These are phyloP conservation scores for Oreochromis mossambicus DNA, from an alignment of 2,797 vertebrate genomes.

Conservation along the genomic window DNA sequence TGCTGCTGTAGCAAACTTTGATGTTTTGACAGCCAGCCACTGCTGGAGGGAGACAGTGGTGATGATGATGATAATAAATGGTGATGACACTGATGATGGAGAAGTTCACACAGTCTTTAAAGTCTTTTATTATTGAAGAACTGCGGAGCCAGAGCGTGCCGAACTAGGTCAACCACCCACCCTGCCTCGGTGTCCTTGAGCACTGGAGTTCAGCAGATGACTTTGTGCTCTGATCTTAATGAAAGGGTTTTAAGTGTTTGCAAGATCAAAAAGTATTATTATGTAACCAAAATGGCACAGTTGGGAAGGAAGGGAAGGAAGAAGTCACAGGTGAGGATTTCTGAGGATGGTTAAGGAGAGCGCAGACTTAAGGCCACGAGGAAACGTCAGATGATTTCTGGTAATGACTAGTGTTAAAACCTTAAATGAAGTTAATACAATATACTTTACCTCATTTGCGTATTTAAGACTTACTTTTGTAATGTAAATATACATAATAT, in stretches of 20 bases:
- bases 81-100: constrained; percentile 47
- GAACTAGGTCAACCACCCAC: constrained; percentile 1
- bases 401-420: not conserved
- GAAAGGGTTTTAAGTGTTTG: not conserved
- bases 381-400: not conserved
- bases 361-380: not conserved
- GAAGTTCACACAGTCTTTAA: constrained; percentile 31
- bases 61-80: constrained; percentile 46
- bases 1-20: constrained; percentile 34
- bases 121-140: constrained; percentile 18
- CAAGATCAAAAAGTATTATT: not conserved
- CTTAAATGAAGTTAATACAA: not conserved
- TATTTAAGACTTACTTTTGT: not conserved
- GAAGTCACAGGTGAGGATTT: not conserved
- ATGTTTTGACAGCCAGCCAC: constrained; percentile 56
- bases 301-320: not conserved
- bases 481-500: not conserved
- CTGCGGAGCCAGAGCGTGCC: not conserved
- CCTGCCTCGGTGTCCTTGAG: not conserved
- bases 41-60: constrained; percentile 39
- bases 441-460: not conserved
- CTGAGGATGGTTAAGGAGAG: not conserved
- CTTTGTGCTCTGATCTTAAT: constrained; percentile 1
- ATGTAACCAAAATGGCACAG: not conserved
- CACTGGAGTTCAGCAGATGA: not conserved